These are phyloP conservation scores for Hoplias malabaricus DNA, from an alignment of 2,113 vertebrate species.

Conservation along the genomic window DNA sequence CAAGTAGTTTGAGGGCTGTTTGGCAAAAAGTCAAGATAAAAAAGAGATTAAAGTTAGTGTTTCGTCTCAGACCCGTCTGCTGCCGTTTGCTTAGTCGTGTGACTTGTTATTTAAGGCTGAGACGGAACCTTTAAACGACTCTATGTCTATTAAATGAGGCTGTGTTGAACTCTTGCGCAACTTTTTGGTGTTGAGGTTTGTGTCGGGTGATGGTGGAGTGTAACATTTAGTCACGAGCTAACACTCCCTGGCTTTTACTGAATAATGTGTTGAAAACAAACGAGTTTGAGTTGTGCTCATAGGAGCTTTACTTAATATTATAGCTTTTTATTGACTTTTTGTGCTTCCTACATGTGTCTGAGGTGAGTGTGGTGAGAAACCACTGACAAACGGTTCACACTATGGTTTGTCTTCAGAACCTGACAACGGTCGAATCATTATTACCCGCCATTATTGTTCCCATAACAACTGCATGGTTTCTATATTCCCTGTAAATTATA, in stretches of 20 bases:
- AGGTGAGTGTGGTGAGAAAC: background rate
- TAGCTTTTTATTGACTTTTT: background rate
- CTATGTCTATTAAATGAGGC: background rate
- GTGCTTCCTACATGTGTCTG: background rate
- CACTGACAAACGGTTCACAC: background rate
- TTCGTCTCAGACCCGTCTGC: background rate
- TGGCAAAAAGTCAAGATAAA: background rate
- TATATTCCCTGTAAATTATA: too few relatives aligned
- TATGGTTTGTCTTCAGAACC: background rate
- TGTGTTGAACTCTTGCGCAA: slow-evolving; percentile 34
- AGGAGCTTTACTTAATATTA: background rate
- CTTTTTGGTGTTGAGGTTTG: background rate
- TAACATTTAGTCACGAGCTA: background rate
- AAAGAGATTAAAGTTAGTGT: background rate
- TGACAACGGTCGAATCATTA: too few relatives aligned
- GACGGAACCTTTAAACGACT: background rate
- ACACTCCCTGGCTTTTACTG: background rate
- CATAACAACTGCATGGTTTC: too few relatives aligned
- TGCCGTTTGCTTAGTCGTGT: background rate
- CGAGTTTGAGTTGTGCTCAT: too few relatives aligned
- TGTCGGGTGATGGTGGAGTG: background rate
- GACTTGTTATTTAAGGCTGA: background rate
- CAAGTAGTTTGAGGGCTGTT: background rate
- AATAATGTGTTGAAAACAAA: too few relatives aligned
- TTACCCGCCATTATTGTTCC: too few relatives aligned